These are phyloP conservation scores for Tautogolabrus adspersus DNA, from an alignment of 2,113 vertebrate genomes.

Conservation along the genomic window DNA sequence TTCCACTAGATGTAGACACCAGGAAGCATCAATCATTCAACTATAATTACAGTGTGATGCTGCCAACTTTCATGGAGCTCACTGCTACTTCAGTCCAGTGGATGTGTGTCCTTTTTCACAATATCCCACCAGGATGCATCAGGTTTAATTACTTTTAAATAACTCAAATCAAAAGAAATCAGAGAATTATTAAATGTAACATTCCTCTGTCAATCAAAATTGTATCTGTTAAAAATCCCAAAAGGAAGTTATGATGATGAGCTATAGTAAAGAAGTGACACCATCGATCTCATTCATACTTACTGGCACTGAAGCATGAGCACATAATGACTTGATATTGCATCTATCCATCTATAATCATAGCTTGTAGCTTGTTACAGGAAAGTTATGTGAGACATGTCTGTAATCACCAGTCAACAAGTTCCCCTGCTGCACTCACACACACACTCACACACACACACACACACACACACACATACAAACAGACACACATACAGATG, in stretches of 20 bases:
- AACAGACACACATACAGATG: constrained; percentile 25
- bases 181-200: neutral
- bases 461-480: neutral
- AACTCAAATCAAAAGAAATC: neutral
- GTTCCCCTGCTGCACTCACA: constrained; percentile 12
- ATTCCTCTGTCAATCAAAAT: neutral
- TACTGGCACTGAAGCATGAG: constrained; percentile 17
- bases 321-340: constrained; percentile 3
- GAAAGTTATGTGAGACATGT: constrained; percentile 37
- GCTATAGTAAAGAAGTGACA: constrained; percentile 24
- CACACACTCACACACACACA: too few relatives aligned
- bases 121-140: neutral
- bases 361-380: constrained; percentile 23
- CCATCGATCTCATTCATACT: constrained; percentile 35
- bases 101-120: constrained; percentile 8
- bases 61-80: constrained; percentile 29
- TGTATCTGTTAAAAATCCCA: neutral
- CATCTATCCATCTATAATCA: constrained; percentile 27
- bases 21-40: constrained; percentile 52
- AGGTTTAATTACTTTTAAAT: neutral
- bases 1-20: constrained; percentile 54
- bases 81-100: constrained; percentile 2
- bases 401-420: constrained; percentile 54
- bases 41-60: constrained; percentile 32
- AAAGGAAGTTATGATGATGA: constrained; percentile 16